Evolutionary conservation across 2,888 invertebrate species (phyloP).

Genomic region (Argynnis bischoffii): DNA sequence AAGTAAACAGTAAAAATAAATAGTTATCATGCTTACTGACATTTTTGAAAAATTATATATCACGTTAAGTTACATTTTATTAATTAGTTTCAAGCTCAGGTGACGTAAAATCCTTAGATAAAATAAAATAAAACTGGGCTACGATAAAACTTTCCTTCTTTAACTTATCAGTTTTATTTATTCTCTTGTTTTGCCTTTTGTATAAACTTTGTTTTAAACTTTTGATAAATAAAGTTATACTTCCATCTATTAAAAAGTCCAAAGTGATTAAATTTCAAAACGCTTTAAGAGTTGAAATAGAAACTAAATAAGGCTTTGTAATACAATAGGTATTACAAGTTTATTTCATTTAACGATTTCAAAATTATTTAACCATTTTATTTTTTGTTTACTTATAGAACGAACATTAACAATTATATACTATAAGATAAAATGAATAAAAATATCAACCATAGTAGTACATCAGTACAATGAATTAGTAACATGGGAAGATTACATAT

Average conservation of each 20-base stretch:
- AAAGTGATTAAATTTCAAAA: conserved; percentile 28
- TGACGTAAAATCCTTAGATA: conserved; percentile 11
- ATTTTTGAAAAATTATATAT: conserved; percentile 1
- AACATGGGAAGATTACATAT: too few species aligned
- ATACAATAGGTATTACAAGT: background rate
- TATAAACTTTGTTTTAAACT: conserved; percentile 31
- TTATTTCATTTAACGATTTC: too few species aligned
- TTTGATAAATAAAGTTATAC: conserved; percentile 34
- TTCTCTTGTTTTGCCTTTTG: conserved; percentile 31
- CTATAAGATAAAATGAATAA: too few species aligned
- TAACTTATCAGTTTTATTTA: conserved; percentile 35
- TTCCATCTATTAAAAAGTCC: conserved; percentile 23
- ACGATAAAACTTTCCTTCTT: conserved; percentile 32
- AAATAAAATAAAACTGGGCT: conserved; percentile 26
- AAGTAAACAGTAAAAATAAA: conserved; percentile 49
- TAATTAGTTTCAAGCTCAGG: conserved; percentile 4
- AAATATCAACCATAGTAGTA: too few species aligned
- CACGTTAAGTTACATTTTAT: background rate
- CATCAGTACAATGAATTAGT: too few species aligned
- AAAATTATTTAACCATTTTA: too few species aligned
- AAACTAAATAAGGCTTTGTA: background rate
- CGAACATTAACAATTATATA: too few species aligned
- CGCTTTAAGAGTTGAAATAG: conserved; percentile 21
- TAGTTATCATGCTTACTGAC: background rate
- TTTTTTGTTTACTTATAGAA: too few species aligned